Base-by-base conservation (phyloP, 53 echinoderm and acorn worm genomes). In the Arbacia lixula region DNA sequence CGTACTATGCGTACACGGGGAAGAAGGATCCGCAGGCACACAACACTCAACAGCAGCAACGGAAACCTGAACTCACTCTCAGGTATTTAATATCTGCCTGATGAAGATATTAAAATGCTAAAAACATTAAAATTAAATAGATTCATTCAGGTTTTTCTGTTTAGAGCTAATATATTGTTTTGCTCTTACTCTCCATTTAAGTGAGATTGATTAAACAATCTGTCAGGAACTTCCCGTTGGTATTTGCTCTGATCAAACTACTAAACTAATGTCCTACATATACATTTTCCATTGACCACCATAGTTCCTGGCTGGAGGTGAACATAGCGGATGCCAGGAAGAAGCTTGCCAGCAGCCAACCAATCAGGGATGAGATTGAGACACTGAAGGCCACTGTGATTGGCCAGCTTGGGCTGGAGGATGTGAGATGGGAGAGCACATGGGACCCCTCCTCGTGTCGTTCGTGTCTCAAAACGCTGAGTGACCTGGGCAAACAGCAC, bases 1-100 rank as follows among this genome's bases (percentile, higher is more conserved):
- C 93, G 1, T 95, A 95, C 85, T 95, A 95, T 60, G 58, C 91
- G 32, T 95, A 95, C 83, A 91, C 93, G 0, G 91, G 88, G 10
- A 90, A 95, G 85, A 77, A 50, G 55, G 83, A 83, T 36, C 95
- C 95, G n/a, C 29, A 72, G 58, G 83, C 52, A 14, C 64, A 85
- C 19, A 66, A 41, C 10, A n/a, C n/a, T n/a, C 79, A 61, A 14
- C 74, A 40, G 21, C 49, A 42, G 16, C 82, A 55, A 16, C 81
- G 77, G 25, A 89, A 87, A 63, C 89, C 92, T 46, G 80, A 89
- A 33, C 69, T 88, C 19, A 93, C 95, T 53, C 65, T 95, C 26
- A 90, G 93, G 95, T 95, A 77, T 58, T 12, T 55, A 95, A 93
- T 33, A 86, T 84, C 36, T 98, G 90, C 86, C 65, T 98, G 82